These are phyloP conservation scores for Austrofundulus limnaeus DNA, from an alignment of 2,113 vertebrate genomes.

Conservation along the genomic window DNA sequence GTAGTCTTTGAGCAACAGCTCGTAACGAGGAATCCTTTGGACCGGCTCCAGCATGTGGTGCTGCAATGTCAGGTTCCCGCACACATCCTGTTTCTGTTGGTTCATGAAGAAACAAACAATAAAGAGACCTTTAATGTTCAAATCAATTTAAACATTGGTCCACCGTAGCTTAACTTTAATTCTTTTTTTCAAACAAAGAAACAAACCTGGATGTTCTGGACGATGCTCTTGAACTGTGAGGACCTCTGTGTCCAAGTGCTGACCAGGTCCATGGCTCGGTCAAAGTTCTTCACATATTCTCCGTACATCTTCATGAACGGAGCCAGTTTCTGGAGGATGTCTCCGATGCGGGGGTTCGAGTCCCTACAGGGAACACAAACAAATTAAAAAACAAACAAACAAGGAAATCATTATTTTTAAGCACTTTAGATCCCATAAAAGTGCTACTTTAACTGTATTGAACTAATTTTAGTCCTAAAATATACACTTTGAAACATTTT, in stretches of 20 bases:
- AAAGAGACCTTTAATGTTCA: too few relatives aligned
- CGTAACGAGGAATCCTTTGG: constrained; percentile 95
- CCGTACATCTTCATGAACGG: constrained; percentile 99
- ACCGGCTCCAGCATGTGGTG: constrained; percentile 98
- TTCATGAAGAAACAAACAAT: constrained; percentile 13
- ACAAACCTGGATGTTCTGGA: constrained; percentile 90
- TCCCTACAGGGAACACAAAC: constrained; percentile 75
- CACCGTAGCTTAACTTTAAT: background rate
- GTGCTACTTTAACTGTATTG: too few relatives aligned
- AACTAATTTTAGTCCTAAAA: too few relatives aligned
- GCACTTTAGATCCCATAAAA: too few relatives aligned
- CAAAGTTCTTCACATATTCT: constrained; percentile 97
- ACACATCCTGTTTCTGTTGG: constrained; percentile 90
- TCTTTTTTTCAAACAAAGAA: too few relatives aligned
- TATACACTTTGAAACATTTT: too few relatives aligned
- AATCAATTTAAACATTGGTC: background rate
- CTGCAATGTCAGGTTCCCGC: constrained; percentile 94
- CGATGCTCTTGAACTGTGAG: constrained; percentile 85
- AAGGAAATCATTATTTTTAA: background rate
- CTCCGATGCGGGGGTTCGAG: constrained; percentile 89
- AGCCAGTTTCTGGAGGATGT: constrained; percentile 96
- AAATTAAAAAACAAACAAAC: background rate
- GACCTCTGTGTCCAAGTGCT: constrained; percentile 91
- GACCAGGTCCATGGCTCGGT: constrained; percentile 92
- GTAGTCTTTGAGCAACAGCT: constrained; percentile 94